Percentiles rank a stretch among this genome's conserved stretches.
Evolutionary conservation across 2,888 invertebrate genomes (phyloP).

Genomic region (Gasteruption jaculator): DNA sequence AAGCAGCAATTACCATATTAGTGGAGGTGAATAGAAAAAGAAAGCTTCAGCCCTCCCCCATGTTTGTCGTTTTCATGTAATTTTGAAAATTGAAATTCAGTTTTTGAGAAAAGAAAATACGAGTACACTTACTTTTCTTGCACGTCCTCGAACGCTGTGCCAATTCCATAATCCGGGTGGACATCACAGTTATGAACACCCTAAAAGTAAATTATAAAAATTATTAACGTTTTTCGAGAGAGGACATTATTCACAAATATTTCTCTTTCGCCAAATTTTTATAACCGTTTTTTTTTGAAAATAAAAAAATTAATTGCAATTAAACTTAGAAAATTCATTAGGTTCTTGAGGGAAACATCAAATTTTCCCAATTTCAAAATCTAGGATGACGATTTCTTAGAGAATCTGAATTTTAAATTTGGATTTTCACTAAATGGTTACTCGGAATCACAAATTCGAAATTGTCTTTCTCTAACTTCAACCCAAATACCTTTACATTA

Average conservation of each 20-base stretch:
- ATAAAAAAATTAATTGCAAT: constrained; percentile 11
- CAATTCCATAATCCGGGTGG: constrained; percentile 56
- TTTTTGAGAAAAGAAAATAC: too few relatives aligned
- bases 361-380: constrained; percentile 1
- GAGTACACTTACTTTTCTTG: constrained; percentile 51
- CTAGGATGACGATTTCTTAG: not conserved
- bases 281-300: too few relatives aligned
- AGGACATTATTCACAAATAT: too few relatives aligned
- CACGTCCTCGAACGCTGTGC: constrained; percentile 55
- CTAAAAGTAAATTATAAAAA: constrained; percentile 25
- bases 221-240: too few relatives aligned
- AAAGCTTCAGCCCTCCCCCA: constrained; percentile 30
- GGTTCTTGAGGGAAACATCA: not conserved
- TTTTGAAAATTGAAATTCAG: constrained; percentile 4
- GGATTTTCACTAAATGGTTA: too few relatives aligned
- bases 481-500: constrained; percentile 57
- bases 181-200: constrained; percentile 56
- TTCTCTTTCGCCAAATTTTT: too few relatives aligned
- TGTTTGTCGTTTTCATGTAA: constrained; percentile 14
- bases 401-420: too few relatives aligned
- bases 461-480: too few relatives aligned
- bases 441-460: too few relatives aligned
- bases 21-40: constrained; percentile 25
- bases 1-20: constrained; percentile 34
- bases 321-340: constrained; percentile 1